Conservation (phyloP, 2,797 vertebrate species). For the Enteromius mattozi region DNA sequence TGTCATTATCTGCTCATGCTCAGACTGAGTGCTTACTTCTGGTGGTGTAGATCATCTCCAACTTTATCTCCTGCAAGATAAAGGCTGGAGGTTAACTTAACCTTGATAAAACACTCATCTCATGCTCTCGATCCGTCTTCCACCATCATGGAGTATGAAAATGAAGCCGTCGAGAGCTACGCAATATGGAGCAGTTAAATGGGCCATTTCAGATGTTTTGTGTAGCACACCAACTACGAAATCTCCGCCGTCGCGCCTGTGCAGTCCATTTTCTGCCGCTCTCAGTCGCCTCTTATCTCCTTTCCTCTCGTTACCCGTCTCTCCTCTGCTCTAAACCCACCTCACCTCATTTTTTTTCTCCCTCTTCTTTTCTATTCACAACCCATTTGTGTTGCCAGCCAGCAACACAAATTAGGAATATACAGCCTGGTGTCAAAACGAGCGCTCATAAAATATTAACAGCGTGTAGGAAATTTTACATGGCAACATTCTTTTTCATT, state of each 20-base stretch:
- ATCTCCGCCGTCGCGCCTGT: slow-evolving; percentile 61
- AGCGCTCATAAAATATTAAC: slow-evolving; percentile 81
- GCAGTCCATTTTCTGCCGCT: slow-evolving; percentile 44
- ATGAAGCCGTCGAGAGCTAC: slow-evolving; percentile 78
- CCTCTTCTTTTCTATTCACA: slow-evolving; percentile 18
- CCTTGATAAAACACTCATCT: slow-evolving; percentile 92
- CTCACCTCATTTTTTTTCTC: slow-evolving; percentile 33
- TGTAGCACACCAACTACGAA: slow-evolving; percentile 77
- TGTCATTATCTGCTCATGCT: slow-evolving; percentile 46
- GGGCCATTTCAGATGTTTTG: slow-evolving; percentile 85
- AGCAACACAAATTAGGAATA: slow-evolving; percentile 74
- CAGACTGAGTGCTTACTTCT: slow-evolving; percentile 44
- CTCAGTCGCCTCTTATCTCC: not conserved
- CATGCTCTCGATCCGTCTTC: slow-evolving; percentile 91
- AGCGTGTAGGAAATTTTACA: slow-evolving; percentile 77
- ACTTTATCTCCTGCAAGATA: slow-evolving; percentile 79
- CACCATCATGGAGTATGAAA: slow-evolving; percentile 90
- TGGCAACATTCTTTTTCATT: slow-evolving; percentile 76
- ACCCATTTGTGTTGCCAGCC: slow-evolving; percentile 53
- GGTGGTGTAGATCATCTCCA: slow-evolving; percentile 67
- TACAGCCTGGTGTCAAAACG: slow-evolving; percentile 71
- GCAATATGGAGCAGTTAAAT: slow-evolving; percentile 84
- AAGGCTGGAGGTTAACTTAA: slow-evolving; percentile 85
- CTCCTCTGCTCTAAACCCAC: slow-evolving; percentile 26
- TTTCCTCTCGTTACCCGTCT: slow-evolving; percentile 51